These are phyloP conservation scores for Pelodiscus sinensis DNA, from an alignment of 2,113 vertebrate genomes.

Conservation along the genomic window DNA sequence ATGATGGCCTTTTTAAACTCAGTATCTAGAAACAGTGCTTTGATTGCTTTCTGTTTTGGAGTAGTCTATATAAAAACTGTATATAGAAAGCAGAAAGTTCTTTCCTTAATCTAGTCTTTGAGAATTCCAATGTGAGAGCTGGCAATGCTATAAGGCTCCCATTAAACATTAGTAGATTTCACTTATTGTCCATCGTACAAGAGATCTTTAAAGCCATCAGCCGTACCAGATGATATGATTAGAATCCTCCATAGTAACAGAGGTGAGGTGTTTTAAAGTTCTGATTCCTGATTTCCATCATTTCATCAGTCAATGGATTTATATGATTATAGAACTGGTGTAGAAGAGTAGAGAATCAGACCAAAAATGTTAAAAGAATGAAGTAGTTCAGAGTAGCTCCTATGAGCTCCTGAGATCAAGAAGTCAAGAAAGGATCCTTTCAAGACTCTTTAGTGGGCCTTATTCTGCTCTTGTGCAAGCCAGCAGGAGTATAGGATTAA, in stretches of 20 bases:
- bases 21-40: not conserved
- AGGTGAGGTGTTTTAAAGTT: not conserved
- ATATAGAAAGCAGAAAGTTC: rapidly evolving
- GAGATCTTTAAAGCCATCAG: not conserved
- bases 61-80: rapidly evolving
- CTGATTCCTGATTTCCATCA: not conserved
- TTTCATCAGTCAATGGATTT: not conserved
- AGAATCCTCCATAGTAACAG: not conserved
- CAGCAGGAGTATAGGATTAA: not conserved
- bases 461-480: not conserved
- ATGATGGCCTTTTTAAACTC: not conserved
- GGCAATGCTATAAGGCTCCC: not conserved
- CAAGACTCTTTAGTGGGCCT: not conserved
- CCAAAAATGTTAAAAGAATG: not conserved
- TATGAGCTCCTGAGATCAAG: not conserved
- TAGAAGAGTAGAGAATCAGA: not conserved
- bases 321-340: not conserved
- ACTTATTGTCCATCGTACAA: not conserved
- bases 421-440: not conserved
- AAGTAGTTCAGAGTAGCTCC: not conserved
- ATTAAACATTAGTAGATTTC: rapidly evolving
- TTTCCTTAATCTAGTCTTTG: rapidly evolving
- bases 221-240: not conserved
- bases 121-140: not conserved
- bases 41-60: not conserved